These are phyloP conservation scores for Abrostola triplasia DNA, from an alignment of 2,888 invertebrate species.

Conservation along the genomic window DNA sequence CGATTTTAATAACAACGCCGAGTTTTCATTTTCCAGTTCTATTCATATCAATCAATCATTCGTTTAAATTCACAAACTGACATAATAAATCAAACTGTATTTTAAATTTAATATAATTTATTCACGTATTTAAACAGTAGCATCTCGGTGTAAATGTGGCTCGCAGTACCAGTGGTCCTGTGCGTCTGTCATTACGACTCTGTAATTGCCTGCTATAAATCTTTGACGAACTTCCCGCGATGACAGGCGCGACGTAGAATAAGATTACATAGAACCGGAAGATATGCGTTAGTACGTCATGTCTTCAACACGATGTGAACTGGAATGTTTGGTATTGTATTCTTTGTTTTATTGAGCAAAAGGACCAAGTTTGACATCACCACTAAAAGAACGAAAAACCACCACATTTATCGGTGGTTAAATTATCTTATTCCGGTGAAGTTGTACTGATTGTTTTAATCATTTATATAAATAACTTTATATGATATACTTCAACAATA, in stretches of 20 bases:
- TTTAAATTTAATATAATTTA: too few relatives aligned
- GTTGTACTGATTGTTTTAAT: background rate
- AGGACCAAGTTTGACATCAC: background rate
- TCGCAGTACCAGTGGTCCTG: background rate
- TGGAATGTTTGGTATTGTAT: background rate
- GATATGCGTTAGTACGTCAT: background rate
- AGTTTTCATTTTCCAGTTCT: too few relatives aligned
- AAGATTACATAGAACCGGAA: slow-evolving; percentile 9
- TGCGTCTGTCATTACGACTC: slow-evolving; percentile 17
- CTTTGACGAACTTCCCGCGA: slow-evolving; percentile 31
- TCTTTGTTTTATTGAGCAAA: background rate
- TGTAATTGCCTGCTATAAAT: slow-evolving; percentile 52
- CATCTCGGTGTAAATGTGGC: slow-evolving; percentile 7
- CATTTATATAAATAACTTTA: background rate
- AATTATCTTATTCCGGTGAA: too few relatives aligned
- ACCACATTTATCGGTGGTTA: too few relatives aligned
- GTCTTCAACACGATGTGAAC: background rate
- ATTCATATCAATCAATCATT: too few relatives aligned
- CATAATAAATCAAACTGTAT: too few relatives aligned
- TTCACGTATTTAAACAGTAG: background rate
- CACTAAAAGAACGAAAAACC: too few relatives aligned
- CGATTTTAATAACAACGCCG: too few relatives aligned
- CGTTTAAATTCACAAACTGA: too few relatives aligned
- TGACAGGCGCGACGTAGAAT: slow-evolving; percentile 6
- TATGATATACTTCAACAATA: background rate